Conservation (phyloP, 1,140 invertebrate genomes). For the Arctopsyche grandis region DNA sequence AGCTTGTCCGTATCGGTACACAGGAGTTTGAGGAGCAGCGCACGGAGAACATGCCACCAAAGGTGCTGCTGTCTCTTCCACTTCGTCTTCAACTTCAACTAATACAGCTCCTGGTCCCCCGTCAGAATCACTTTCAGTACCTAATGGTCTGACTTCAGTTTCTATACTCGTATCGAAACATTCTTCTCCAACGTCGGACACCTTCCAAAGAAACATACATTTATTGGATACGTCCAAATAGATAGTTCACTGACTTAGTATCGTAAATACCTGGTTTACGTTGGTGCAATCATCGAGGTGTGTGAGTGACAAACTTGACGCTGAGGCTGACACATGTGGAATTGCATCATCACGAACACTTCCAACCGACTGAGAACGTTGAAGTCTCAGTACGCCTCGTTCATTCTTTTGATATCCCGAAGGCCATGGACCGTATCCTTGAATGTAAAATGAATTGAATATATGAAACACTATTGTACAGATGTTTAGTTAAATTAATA, state of each 20-base stretch:
- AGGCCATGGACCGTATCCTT: constrained; percentile 39
- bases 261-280: constrained; percentile 3
- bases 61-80: constrained; percentile 73
- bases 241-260: not conserved
- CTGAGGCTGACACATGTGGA: constrained; percentile 66
- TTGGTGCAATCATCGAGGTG: constrained; percentile 72
- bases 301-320: constrained; percentile 78
- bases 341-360: constrained; percentile 70
- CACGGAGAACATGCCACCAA: constrained; percentile 70
- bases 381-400: constrained; percentile 59
- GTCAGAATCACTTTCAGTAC: constrained; percentile 63
- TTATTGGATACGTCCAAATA: not conserved
- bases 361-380: constrained; percentile 77
- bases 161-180: constrained; percentile 25
- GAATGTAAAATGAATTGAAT: constrained; percentile 15
- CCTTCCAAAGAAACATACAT: constrained; percentile 52
- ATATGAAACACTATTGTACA: not conserved
- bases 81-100: constrained; percentile 76
- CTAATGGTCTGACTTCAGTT: constrained; percentile 53
- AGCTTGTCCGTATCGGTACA: constrained; percentile 72
- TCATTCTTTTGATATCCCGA: constrained; percentile 46
- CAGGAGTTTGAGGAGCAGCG: constrained; percentile 72
- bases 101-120: constrained; percentile 73
- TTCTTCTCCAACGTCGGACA: constrained; percentile 57
- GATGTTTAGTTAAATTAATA: constrained; percentile 7